Conservation (phyloP, 2,888 invertebrate genomes). For the Chrysolina oricalcia region DNA sequence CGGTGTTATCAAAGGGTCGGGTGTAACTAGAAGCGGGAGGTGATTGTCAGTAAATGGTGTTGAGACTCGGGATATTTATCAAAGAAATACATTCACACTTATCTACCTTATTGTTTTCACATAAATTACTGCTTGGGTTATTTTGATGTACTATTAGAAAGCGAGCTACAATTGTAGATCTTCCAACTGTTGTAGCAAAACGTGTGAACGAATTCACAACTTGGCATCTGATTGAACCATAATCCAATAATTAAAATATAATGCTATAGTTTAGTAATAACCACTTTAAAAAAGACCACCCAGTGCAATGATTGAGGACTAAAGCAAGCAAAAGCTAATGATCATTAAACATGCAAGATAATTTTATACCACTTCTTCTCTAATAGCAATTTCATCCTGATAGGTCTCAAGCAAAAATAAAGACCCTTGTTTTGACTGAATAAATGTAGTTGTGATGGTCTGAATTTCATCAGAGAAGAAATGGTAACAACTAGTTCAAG, state of each 20-base stretch:
- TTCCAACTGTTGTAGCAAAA: no score
- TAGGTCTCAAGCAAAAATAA: not conserved
- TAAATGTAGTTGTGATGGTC: not conserved
- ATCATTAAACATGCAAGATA: slow-evolving; percentile 32
- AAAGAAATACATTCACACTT: no score
- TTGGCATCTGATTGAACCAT: no score
- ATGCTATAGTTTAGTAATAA: not conserved
- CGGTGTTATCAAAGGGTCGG: slow-evolving; percentile 69
- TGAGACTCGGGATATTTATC: not conserved
- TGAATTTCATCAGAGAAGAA: slow-evolving; percentile 9
- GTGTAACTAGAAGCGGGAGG: slow-evolving; percentile 51
- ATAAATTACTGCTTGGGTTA: no score
- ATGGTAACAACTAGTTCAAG: slow-evolving; percentile 37
- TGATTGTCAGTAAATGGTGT: not conserved
- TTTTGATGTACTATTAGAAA: no score
- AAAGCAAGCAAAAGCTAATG: slow-evolving; percentile 31
- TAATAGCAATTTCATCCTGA: not conserved
- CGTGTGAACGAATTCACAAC: no score
- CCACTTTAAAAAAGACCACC: not conserved
- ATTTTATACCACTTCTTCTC: slow-evolving; percentile 31
- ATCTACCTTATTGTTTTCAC: no score
- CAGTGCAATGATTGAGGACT: slow-evolving; percentile 17
- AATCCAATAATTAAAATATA: not conserved
- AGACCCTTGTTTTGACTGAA: not conserved
- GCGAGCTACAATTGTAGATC: no score